Base-by-base conservation (phyloP, 1,140 invertebrate genomes). In the Scaptomyza graminum region DNA sequence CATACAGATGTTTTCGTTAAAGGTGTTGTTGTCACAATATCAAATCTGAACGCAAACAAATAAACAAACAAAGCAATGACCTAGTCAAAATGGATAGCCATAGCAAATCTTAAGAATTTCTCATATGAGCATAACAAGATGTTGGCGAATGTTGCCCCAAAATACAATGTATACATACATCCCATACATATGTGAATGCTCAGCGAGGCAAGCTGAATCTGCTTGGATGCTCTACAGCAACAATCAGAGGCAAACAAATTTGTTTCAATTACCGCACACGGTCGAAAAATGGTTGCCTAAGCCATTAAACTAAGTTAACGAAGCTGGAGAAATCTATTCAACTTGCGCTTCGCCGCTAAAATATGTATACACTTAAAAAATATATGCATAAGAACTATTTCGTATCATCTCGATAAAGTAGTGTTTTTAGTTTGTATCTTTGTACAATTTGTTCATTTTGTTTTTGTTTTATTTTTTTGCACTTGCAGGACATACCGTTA, bases 401-500 rank as follows among this genome's bases (percentile, higher is more conserved):
- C 5, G 5, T 31, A 31, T 31, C 0, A 31, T 31, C 5, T 31
- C 1, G 5, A 31, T 5, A 31, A 31, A 31, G 2, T n/a, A 31
- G 28, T 50, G 1, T 13, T 52, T 13, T 63, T n/a, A n/a, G n/a
- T 37, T 3, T 51, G 6, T 7, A 13, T 44, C 37, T 49, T 5
- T 59, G 18, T 37, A 34, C 5, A 6, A 31, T 15, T 11, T 37
- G 4, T 22, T 50, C 5, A 18, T 67, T 1, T 49, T 5, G 0
- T 9, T 1, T 34, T 0, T 37, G 6, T 43, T 34, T 49, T 92
- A 2, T 34, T 34, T 22, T 22, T 22, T 22, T 22, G 18, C 18
- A 1, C 18, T 22, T 92, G 18, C 92, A 95, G 94, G 95, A 95
- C 77, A 94, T 94, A 56, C 95, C 95, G 0, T 90, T 95, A 54